Evolutionary conservation across 2,797 vertebrate genomes (phyloP).

Genomic region (Hoplostethus atlanticus): DNA sequence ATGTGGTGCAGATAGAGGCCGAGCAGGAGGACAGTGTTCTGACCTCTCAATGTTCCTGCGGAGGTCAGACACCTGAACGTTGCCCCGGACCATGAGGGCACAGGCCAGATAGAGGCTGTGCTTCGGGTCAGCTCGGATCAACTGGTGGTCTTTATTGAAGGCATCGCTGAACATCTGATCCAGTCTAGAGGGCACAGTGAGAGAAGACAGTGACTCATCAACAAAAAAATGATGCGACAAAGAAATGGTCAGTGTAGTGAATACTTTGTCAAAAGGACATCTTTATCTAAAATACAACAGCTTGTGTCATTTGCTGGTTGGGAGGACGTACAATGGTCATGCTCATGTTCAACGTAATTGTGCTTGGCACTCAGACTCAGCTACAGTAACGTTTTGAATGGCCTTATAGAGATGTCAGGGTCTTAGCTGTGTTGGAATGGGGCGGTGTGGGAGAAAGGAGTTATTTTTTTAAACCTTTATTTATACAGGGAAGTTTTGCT

Average conservation of each 20-base stretch:
- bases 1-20: background rate
- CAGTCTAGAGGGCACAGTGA: constrained; percentile 79
- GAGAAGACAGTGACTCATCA: background rate
- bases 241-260: too few species aligned
- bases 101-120: constrained; percentile 94
- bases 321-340: constrained; percentile 1
- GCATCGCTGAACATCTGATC: constrained; percentile 99
- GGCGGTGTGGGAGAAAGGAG: constrained; percentile 1
- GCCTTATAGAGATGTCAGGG: background rate
- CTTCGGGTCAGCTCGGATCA: constrained; percentile 92
- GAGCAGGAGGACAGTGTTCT: background rate
- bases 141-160: constrained; percentile 95
- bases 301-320: background rate
- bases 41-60: constrained; percentile 98
- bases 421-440: background rate
- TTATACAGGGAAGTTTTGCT: constrained; percentile 38
- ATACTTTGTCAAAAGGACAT: too few species aligned
- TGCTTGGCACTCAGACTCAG: background rate
- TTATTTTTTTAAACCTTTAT: constrained; percentile 29
- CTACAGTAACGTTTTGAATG: background rate
- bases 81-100: constrained; percentile 93
- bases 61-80: constrained; percentile 95
- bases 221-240: too few species aligned
- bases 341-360: background rate
- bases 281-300: too few species aligned